phyloP scores from a whole-genome alignment of 2,113 vertebrate species.

The Pitta sordida region DNA sequence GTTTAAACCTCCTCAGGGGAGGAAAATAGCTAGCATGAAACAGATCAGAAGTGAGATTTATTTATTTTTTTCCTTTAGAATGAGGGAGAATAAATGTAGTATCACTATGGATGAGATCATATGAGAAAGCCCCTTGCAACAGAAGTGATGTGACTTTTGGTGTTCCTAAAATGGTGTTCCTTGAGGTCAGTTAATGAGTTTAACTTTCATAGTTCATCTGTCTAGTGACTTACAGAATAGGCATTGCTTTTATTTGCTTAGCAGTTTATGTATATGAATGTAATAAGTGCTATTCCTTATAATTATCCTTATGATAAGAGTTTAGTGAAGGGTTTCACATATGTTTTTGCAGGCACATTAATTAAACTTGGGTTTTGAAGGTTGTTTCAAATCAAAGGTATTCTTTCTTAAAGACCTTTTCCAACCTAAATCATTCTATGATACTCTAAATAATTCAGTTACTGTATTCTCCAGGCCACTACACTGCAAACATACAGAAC shows the following conservation, averaged over 20 bases:
- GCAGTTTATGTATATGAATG: neutral
- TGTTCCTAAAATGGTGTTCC: neutral
- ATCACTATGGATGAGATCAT: neutral
- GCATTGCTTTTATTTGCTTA: neutral
- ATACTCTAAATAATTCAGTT: neutral
- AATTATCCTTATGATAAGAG: neutral
- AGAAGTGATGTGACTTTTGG: neutral
- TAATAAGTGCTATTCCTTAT: neutral
- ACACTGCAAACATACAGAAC: neutral
- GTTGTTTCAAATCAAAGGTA: neutral
- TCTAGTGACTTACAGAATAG: neutral
- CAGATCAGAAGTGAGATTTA: neutral
- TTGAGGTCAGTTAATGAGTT: neutral
- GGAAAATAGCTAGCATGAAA: neutral
- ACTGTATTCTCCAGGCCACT: neutral
- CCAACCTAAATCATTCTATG: too few relatives aligned
- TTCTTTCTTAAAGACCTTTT: neutral
- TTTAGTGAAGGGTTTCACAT: neutral
- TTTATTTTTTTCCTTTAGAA: neutral
- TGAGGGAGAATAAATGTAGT: neutral
- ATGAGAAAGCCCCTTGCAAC: neutral
- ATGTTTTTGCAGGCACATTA: neutral
- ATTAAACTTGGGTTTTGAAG: neutral
- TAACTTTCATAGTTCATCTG: neutral
- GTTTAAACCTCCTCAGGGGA: constrained; percentile 21